phyloP scores from a whole-genome alignment of 35 echinoderm and acorn worm genomes.

The Diadema setosum region DNA sequence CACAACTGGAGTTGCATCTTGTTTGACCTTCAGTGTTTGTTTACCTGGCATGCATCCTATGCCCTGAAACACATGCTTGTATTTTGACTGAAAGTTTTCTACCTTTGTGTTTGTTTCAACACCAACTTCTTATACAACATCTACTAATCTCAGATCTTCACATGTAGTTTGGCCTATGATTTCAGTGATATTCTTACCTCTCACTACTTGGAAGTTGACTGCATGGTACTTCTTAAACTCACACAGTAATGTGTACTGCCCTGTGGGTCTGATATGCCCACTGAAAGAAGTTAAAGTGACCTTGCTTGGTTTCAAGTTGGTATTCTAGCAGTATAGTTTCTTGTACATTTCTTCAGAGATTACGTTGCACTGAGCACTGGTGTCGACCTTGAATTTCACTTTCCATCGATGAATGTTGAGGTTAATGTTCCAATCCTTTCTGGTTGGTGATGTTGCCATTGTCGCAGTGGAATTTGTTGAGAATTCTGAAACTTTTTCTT shows the following conservation, averaged over 20 bases:
- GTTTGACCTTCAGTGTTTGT: neutral
- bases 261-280: neutral
- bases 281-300: neutral
- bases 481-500: neutral
- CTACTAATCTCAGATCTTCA: too few relatives aligned
- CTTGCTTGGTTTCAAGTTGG: neutral
- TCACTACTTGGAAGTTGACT: too few relatives aligned
- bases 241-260: neutral
- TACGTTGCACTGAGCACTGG: neutral
- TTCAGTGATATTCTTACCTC: too few relatives aligned
- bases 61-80: too few relatives aligned
- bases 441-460: too few relatives aligned
- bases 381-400: neutral
- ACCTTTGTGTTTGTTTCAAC: too few relatives aligned
- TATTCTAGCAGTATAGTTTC: neutral
- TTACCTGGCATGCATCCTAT: too few relatives aligned
- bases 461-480: too few relatives aligned
- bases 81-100: too few relatives aligned
- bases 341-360: neutral
- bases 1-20: too few relatives aligned
- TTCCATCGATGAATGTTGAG: neutral
- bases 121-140: too few relatives aligned
- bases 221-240: neutral
- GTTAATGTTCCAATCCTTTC: neutral
- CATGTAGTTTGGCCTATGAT: too few relatives aligned